phyloP scores from a whole-genome alignment of 2,888 invertebrate genomes.

The Nemapogon koenigi region DNA sequence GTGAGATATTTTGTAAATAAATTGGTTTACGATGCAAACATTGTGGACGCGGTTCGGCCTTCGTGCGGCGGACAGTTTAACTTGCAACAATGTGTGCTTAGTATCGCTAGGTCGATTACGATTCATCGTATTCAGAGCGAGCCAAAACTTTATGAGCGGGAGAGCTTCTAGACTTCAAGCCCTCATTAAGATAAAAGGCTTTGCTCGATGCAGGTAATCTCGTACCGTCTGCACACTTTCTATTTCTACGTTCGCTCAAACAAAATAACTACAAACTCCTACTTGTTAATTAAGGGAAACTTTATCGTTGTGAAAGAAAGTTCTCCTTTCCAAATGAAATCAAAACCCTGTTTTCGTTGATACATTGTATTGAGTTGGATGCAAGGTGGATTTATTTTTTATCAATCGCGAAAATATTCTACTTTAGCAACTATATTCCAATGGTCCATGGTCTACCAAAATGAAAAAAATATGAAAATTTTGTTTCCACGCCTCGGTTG shows the following conservation, averaged over 20 bases:
- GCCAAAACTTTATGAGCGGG: conserved; percentile 11
- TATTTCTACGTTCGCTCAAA: conserved; percentile 3
- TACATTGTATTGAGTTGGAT: too few species aligned
- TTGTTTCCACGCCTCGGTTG: too few species aligned
- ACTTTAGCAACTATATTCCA: too few species aligned
- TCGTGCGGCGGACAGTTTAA: neutral
- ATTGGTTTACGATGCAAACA: too few species aligned
- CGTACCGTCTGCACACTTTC: conserved; percentile 8
- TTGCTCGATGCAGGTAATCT: conserved; percentile 11
- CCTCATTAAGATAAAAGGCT: conserved; percentile 12
- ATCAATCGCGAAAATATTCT: too few species aligned
- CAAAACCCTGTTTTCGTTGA: conserved; percentile 2
- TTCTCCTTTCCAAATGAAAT: conserved; percentile 3
- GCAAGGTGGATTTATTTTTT: too few species aligned
- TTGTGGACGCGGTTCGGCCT: too few species aligned
- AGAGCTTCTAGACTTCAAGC: conserved; percentile 6
- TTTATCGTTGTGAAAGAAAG: conserved; percentile 5
- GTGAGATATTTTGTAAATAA: too few species aligned
- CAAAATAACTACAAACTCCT: conserved; percentile 5
- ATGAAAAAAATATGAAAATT: too few species aligned
- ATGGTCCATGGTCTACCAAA: too few species aligned
- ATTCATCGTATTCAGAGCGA: conserved; percentile 5
- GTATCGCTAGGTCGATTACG: conserved; percentile 6
- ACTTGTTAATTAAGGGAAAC: conserved; percentile 7
- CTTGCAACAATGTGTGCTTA: conserved; percentile 6